A percentile compares a stretch with the other conserved stretches of the same genome.
phyloP scores from a whole-genome alignment of 2,888 invertebrate species.

The Eueremaeus valkanovi region DNA sequence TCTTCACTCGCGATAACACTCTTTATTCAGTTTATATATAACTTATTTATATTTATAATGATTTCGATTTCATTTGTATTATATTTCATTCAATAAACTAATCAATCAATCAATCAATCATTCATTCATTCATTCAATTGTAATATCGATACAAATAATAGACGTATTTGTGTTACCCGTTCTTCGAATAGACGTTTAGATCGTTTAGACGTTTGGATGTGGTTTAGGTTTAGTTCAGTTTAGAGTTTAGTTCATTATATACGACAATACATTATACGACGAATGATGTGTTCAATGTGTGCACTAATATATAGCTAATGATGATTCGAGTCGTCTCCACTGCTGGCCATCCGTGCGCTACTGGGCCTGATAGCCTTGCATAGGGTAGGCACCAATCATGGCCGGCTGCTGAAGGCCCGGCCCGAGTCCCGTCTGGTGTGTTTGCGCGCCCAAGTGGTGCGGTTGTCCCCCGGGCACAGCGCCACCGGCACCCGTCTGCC shows the following conservation, averaged over 20 bases:
- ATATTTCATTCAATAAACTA: background rate
- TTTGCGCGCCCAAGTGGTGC: constrained; percentile 56
- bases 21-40: no score
- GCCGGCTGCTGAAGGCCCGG: constrained; percentile 57
- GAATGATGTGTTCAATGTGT: constrained; percentile 1
- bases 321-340: background rate
- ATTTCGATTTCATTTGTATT: no score
- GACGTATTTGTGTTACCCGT: no score
- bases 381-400: constrained; percentile 56
- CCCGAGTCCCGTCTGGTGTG: constrained; percentile 52
- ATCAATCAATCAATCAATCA: background rate
- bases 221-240: no score
- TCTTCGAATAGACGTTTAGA: no score
- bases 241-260: no score
- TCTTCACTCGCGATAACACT: no score
- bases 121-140: no score
- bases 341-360: constrained; percentile 37
- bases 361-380: constrained; percentile 49
- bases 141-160: no score
- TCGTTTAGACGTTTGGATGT: no score
- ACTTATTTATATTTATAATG: no score
- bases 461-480: constrained; percentile 57
- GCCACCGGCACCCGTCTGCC: constrained; percentile 54
- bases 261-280: no score
- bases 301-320: constrained; percentile 28